Evolutionary conservation across 2,888 invertebrate species (phyloP).

Genomic region (Galerucella calmariensis): DNA sequence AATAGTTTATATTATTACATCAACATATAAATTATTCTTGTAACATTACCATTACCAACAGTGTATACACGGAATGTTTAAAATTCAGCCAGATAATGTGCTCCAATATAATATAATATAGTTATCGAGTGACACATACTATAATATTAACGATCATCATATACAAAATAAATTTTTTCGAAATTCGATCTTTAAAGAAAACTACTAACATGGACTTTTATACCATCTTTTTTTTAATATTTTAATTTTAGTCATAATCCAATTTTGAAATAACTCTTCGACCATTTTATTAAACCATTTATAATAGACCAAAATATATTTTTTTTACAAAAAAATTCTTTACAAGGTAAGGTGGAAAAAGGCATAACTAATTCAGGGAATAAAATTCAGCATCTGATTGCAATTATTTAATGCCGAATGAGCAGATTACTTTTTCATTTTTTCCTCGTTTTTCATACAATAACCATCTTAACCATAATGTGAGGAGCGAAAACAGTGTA

Average conservation of each 20-base stretch:
- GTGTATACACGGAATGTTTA: slow-evolving; percentile 66
- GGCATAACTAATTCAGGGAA: too few species aligned
- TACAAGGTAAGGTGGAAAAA: too few species aligned
- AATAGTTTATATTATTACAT: slow-evolving; percentile 64
- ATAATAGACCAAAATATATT: not conserved
- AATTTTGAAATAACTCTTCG: not conserved
- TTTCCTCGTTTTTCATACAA: too few species aligned
- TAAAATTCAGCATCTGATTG: too few species aligned
- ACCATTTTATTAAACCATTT: not conserved
- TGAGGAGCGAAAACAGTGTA: too few species aligned
- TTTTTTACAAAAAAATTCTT: too few species aligned
- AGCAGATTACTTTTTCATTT: too few species aligned
- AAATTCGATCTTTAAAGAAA: slow-evolving; percentile 60
- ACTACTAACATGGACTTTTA: slow-evolving; percentile 56
- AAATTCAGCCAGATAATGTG: slow-evolving; percentile 65
- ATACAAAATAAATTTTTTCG: slow-evolving; percentile 63
- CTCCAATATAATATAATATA: slow-evolving; percentile 56
- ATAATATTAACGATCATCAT: slow-evolving; percentile 59
- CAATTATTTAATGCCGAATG: too few species aligned
- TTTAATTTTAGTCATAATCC: not conserved
- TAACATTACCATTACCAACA: slow-evolving; percentile 64
- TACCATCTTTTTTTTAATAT: slow-evolving; percentile 9
- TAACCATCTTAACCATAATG: too few species aligned
- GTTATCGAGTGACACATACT: slow-evolving; percentile 60
- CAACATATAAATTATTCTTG: slow-evolving; percentile 66